Base-by-base conservation (phyloP, 2,113 vertebrate species). In the Tetrao urogallus region DNA sequence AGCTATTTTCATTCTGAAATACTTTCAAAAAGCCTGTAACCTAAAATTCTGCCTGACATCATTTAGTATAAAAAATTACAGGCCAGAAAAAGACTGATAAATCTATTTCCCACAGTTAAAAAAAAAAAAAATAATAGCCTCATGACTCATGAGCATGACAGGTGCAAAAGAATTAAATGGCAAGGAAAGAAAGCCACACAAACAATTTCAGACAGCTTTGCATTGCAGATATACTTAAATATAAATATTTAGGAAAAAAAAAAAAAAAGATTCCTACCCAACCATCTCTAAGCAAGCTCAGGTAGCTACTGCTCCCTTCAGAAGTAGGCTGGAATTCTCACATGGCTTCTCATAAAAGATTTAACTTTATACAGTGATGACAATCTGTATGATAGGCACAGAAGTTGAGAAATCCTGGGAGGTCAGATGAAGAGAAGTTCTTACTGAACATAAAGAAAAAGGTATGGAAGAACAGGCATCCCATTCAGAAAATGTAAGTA, bases 1-100 rank as follows among this genome's bases (percentile, higher is more conserved):
- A 82, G 56, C 76, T 80, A 58, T 92, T 97, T 94, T 94, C 75
- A 72, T 40, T 61, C n/a, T 67, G 25, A 89, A 93, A 94, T 60
- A 28, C 70, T 48, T 87, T 66, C 58, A 80, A 67, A 83, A 77
- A 70, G 4, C 34, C 47, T 77, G 48, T 60, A 94, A 87, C 74
- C 72, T 72, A 92, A 60, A 96, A 50, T 5, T 88, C 71, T 27
- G 42, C 45, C 67, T 88, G 15, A 73, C 11, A 60, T 34, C 65
- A 89, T 56, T 80, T 89, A 67, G 78, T 64, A 74, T 42, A 79
- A 92, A 82, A 93, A 91, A 78, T 78, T 78, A 63, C 47, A 88
- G 52, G 48, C 61, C 86, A 73, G 80, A 77, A 77, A 93, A 91
- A 90, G 52, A 54, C 50, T 88, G 82, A 95, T 74, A 66, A 93